Conservation (phyloP, 2,888 invertebrate genomes). For the Parnassius glacialis region DNA sequence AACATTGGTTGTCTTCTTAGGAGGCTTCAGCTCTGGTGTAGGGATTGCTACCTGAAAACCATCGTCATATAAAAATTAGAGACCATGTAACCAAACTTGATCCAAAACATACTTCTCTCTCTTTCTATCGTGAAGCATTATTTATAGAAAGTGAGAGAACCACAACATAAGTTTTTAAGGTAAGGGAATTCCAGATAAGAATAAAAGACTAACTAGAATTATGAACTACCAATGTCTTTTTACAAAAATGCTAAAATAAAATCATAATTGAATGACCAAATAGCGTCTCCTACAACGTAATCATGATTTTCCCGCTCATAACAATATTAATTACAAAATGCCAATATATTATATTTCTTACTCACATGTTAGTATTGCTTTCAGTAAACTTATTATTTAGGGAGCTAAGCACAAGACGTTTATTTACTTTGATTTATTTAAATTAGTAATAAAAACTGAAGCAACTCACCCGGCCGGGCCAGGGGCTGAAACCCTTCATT, state of each 20-base stretch:
- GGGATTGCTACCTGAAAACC: conserved; percentile 89
- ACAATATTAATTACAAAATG: conserved; percentile 14
- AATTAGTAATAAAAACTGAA: conserved; percentile 42
- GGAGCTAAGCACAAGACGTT: background rate
- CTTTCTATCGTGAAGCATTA: conserved; percentile 17
- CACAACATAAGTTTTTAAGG: conserved; percentile 6
- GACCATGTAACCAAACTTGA: conserved; percentile 21
- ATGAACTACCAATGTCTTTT: no score
- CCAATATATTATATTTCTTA: conserved; percentile 21
- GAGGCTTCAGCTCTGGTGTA: conserved; percentile 87
- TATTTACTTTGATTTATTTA: conserved; percentile 13
- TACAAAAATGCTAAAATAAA: no score
- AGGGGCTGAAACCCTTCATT: conserved; percentile 98
- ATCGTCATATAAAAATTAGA: conserved; percentile 28
- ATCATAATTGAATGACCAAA: background rate
- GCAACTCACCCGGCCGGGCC: conserved; percentile 97
- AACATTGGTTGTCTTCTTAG: conserved; percentile 85
- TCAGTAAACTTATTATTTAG: background rate
- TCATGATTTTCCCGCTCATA: conserved; percentile 32
- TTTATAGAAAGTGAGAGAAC: conserved; percentile 1
- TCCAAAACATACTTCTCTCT: conserved; percentile 28
- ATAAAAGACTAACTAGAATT: no score
- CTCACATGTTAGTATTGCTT: conserved; percentile 16
- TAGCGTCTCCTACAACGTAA: conserved; percentile 23
- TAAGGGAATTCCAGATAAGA: no score